Evolutionary conservation across 2,113 vertebrate genomes (phyloP), one percentile per base, ranked within the genome.

Genomic region (Siniperca chuatsi): DNA sequence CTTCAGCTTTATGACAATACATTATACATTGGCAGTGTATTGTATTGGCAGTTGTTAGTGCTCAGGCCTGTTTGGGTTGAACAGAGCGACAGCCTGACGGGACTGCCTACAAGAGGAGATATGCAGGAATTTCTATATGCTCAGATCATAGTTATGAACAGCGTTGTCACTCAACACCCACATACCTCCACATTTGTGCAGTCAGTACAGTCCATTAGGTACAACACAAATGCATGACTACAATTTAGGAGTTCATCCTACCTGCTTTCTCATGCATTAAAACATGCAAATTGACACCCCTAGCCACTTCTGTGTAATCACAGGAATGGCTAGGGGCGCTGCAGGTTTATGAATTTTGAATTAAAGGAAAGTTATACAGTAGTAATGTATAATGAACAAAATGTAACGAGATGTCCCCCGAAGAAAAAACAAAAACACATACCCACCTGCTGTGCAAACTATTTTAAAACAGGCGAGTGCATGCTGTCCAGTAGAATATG

Each of bases 241-340:
- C 65, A 80, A 42, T 8, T 68, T 78, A 25, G 29, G 29, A 83
- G 33, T 79, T 81, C 21, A 82, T 71, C 66, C 61, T 37, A 54
- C 52, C 44, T 60, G 78, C 73, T 42, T 40, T 54, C 48, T 85
- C 55, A 5, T 73, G 76, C 66, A 77, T 81, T 12, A 83, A 82
- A 79, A 12, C 64, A 70, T 67, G 57, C 58, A 78, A 82, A 69
- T 62, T 71, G 33, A 46, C 3, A 13, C 42, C 29, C 29, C 76
- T 81, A 78, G 66, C 55, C 16, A 10, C 42, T 29, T 76, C 16
- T 4, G 33, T 69, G 50, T 61, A 64, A 11, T 58, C 61, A 73
- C 50, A 61, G 29, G 50, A 50, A 72, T 44, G n/a, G 60, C 79
- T 25, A 20, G 42, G 52, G 60, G 70, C 2, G 35, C 25, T 75